Evolutionary conservation across 2,888 invertebrate species (phyloP).

Genomic region (Holacanthella duospinosa): DNA sequence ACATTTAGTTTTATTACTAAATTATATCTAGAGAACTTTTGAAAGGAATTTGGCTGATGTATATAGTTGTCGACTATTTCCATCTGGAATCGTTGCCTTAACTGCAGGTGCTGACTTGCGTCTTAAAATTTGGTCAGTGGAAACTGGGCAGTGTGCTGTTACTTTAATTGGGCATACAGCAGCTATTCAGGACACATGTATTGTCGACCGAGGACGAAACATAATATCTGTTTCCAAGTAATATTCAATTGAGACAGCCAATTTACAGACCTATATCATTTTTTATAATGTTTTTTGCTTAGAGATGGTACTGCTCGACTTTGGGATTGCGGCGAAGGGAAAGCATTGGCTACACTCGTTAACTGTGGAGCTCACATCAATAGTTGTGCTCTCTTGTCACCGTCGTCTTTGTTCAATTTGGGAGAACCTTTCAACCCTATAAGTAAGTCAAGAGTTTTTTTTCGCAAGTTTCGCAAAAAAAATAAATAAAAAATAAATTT

Average conservation of each 20-base stretch:
- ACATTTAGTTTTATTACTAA: neutral
- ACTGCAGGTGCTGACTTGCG: conserved; percentile 59
- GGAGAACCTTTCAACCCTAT: neutral
- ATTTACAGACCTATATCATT: neutral
- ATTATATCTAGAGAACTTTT: conserved; percentile 42
- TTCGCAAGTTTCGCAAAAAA: too few species aligned
- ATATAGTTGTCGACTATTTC: conserved; percentile 58
- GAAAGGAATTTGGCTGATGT: conserved; percentile 58
- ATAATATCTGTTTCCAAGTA: conserved; percentile 58
- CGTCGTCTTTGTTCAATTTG: conserved; percentile 12
- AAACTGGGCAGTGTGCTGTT: conserved; percentile 56
- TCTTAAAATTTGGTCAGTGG: conserved; percentile 59
- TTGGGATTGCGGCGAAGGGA: conserved; percentile 58
- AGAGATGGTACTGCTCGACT: conserved; percentile 59
- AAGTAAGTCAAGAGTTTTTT: neutral
- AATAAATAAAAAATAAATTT: too few species aligned
- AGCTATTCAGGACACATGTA: conserved; percentile 52
- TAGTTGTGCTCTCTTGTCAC: conserved; percentile 44
- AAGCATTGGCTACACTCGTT: conserved; percentile 48
- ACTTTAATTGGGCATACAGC: conserved; percentile 56
- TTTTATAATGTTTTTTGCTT: neutral
- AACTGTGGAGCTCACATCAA: conserved; percentile 50
- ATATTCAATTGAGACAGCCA: conserved; percentile 27
- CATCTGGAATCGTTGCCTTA: conserved; percentile 52
- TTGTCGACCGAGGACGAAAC: conserved; percentile 59